phyloP scores from a whole-genome alignment of 2,113 vertebrate genomes.

The Phaethornis superciliosus region DNA sequence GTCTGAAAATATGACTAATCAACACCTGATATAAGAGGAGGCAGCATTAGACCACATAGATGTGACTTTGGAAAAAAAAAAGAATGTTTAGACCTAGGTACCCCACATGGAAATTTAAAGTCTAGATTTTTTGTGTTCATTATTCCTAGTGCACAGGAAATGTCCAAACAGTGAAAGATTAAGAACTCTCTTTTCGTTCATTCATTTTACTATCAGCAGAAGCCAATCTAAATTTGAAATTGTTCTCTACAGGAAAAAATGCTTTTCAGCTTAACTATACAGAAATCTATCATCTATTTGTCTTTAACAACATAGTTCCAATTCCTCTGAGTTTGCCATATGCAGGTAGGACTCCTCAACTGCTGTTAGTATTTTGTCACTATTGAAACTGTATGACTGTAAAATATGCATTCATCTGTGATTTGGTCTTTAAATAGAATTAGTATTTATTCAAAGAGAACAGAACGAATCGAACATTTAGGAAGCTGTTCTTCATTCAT shows the following conservation, averaged over 20 bases:
- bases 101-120: neutral
- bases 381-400: neutral
- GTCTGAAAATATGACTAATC: constrained; percentile 53
- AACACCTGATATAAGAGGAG: constrained; percentile 24
- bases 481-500: neutral
- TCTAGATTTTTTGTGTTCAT: neutral
- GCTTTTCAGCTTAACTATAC: neutral
- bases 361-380: neutral
- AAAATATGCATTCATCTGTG: neutral
- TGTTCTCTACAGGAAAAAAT: neutral
- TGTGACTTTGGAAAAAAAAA: neutral
- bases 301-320: neutral
- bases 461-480: neutral
- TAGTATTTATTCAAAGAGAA: neutral
- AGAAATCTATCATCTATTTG: neutral
- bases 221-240: constrained; percentile 3
- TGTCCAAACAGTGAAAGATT: neutral
- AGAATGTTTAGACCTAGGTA: neutral
- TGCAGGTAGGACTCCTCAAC: neutral
- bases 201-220: constrained; percentile 17
- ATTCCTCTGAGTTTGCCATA: neutral
- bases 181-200: neutral
- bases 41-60: neutral
- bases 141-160: neutral
- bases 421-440: neutral